phyloP scores from a whole-genome alignment of 2,797 vertebrate species.

The Graptemys geographica region DNA sequence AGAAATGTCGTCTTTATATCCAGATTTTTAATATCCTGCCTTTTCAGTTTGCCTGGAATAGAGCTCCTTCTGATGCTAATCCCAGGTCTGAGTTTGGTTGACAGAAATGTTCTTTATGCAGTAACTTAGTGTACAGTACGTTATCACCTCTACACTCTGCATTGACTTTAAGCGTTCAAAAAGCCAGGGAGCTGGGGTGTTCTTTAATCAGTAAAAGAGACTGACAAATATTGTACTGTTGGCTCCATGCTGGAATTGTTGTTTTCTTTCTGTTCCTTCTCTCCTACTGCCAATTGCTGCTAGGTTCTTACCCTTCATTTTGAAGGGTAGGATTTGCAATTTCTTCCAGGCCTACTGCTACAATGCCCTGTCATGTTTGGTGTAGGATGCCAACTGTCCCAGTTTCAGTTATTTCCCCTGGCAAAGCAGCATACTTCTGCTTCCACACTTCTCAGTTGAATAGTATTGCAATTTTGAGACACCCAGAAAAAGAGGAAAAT shows the following conservation, averaged over 20 bases:
- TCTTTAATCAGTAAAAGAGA: not conserved
- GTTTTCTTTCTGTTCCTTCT: not conserved
- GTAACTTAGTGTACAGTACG: not conserved
- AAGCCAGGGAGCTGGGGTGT: not conserved
- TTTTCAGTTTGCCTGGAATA: constrained; percentile 3
- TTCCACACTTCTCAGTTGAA: not conserved
- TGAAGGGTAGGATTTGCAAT: not conserved
- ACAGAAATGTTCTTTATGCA: not conserved
- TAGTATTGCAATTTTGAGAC: not conserved
- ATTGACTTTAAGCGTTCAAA: constrained; percentile 27
- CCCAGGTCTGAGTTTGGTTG: not conserved
- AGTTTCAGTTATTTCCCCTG: not conserved
- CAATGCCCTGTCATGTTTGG: not conserved
- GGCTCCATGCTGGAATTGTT: not conserved
- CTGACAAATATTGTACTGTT: not conserved
- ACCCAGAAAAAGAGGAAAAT: not conserved
- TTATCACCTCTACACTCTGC: constrained; percentile 16
- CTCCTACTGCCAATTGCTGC: not conserved
- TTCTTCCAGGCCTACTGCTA: not conserved
- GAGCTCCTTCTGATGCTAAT: not conserved
- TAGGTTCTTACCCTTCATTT: not conserved
- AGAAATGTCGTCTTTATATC: not conserved
- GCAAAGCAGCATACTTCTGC: not conserved
- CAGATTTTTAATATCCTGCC: not conserved
- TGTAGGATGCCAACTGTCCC: not conserved